phyloP scores from a whole-genome alignment of 1,140 invertebrate species.

The Drosophila novamexicana region DNA sequence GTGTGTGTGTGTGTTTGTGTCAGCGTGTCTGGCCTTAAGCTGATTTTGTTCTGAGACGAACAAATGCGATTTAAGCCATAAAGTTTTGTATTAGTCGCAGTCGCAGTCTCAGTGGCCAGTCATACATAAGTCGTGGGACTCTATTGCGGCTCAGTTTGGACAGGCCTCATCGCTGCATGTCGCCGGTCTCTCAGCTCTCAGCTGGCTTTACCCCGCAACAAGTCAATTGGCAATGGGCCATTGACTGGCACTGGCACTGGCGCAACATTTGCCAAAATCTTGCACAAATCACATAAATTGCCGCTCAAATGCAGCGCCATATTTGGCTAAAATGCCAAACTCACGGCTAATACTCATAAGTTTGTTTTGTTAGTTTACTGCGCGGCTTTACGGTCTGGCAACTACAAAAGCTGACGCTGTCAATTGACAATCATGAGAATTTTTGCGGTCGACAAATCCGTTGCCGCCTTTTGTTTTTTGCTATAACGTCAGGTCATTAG shows the following conservation, averaged over 20 bases:
- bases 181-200: background rate
- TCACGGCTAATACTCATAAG: slow-evolving; percentile 75
- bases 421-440: slow-evolving; percentile 76
- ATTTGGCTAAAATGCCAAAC: slow-evolving; percentile 80
- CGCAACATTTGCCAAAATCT: slow-evolving; percentile 74
- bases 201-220: slow-evolving; percentile 40
- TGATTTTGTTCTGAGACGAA: slow-evolving; percentile 73
- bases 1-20: slow-evolving; percentile 15
- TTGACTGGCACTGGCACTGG: slow-evolving; percentile 10
- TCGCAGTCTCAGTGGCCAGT: slow-evolving; percentile 5
- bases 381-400: slow-evolving; percentile 23
- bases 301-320: slow-evolving; percentile 67
- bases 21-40: slow-evolving; percentile 52
- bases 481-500: slow-evolving; percentile 53
- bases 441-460: slow-evolving; percentile 69
- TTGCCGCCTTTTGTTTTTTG: slow-evolving; percentile 44
- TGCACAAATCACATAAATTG: slow-evolving; percentile 79
- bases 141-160: slow-evolving; percentile 22
- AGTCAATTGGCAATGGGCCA: slow-evolving; percentile 56
- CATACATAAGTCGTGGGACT: slow-evolving; percentile 20
- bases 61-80: slow-evolving; percentile 77
- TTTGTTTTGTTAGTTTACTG: slow-evolving; percentile 42
- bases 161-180: background rate
- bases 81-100: slow-evolving; percentile 69
- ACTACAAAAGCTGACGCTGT: slow-evolving; percentile 28